Percentiles rank a stretch among this genome's conserved stretches.
phyloP scores from a whole-genome alignment of 2,888 invertebrate species.

The Disparrhopalites patrizii region DNA sequence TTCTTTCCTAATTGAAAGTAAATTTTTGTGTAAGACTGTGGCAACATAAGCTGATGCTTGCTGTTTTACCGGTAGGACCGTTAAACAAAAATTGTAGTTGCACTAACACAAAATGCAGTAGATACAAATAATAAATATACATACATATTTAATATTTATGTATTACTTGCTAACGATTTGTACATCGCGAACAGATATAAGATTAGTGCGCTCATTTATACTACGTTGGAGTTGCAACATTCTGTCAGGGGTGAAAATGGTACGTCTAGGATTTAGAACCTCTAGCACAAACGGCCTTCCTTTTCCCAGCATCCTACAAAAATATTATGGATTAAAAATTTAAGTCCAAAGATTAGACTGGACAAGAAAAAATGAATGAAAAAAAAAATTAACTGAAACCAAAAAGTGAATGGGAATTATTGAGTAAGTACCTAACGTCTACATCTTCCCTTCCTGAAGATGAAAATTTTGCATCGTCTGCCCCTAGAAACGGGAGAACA shows the following conservation, averaged over 20 bases:
- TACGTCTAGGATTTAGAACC: conserved; percentile 64
- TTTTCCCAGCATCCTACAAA: conserved; percentile 69
- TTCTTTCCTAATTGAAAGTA: conserved; percentile 58
- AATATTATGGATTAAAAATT: conserved; percentile 1
- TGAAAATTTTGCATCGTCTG: conserved; percentile 69
- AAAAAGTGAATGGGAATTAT: neutral
- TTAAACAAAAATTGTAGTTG: too few relatives aligned
- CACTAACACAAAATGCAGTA: conserved; percentile 8
- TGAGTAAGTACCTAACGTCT: conserved; percentile 63
- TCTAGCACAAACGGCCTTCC: conserved; percentile 93
- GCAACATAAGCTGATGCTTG: too few relatives aligned
- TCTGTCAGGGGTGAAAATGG: conserved; percentile 55
- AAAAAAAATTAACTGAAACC: neutral
- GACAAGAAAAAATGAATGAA: too few relatives aligned
- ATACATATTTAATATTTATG: conserved; percentile 12
- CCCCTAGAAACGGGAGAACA: conserved; percentile 61
- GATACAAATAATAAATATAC: neutral
- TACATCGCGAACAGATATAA: conserved; percentile 60
- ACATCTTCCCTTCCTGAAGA: conserved; percentile 96
- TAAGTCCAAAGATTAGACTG: neutral
- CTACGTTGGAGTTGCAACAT: conserved; percentile 59
- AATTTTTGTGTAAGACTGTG: conserved; percentile 2
- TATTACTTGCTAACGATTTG: conserved; percentile 62
- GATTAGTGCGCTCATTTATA: conserved; percentile 58
- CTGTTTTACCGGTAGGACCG: too few relatives aligned